Base-by-base conservation (phyloP, 2,113 vertebrate genomes). In the Glaucidium brasilianum region DNA sequence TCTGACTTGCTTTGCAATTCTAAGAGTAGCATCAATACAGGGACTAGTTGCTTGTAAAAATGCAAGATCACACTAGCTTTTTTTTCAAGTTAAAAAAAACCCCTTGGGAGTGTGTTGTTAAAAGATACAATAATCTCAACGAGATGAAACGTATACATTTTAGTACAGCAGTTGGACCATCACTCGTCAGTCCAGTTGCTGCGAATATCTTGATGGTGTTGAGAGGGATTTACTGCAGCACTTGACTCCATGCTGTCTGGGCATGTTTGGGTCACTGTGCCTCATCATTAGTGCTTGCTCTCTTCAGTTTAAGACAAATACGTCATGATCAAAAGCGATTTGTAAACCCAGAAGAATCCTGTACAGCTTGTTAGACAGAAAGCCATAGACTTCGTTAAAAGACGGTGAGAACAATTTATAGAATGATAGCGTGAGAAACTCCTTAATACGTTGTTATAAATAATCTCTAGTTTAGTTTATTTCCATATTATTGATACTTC, bases 211-310 rank as follows among this genome's bases (percentile, higher is more conserved):
- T 35, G 12, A 34, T 68, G 77, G 52, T 92, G 56, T 49, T 86
- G 92, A 72, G 88, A n/a, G 32, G 49, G 85, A 96, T 86, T 11
- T 62, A 86, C 92, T 94, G 78, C 84, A 94, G 88, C 53, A 47
- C 93, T 55, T 80, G 52, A 47, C 30, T 95, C 60, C 7, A 1
- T 53, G 89, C 30, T 92, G 27, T 94, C 87, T 93, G 82, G 67
- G 25, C 37, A 2, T 74, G 47, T 55, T 73, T 73, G 56, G 80
- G 82, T 97, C 90, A 74, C 62, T 75, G 30, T 95, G 92, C 84
- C 68, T 97, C 94, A 87, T 94, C 85, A 52, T 73, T 78, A 66
- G 56, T 73, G 50, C 43, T 80, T 77, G 34, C 16, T 82, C 35
- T 93, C 55, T 41, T 72, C 69, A 73, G 75, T 88, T 93, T 82